Base-by-base conservation (phyloP, 2,888 invertebrate genomes). In the Hyppa rectilinea region DNA sequence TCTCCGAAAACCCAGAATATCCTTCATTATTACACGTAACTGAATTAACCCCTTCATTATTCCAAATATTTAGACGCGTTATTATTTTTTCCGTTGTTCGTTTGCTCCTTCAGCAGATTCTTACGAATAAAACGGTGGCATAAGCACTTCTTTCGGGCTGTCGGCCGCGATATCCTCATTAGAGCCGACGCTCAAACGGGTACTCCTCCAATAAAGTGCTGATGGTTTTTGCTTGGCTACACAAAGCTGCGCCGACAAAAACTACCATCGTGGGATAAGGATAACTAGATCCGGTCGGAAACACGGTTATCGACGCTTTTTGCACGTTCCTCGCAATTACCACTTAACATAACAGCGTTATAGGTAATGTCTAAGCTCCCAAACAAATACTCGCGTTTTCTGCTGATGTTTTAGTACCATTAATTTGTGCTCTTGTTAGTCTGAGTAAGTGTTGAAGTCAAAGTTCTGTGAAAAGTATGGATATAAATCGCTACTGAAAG, bases 141-240 rank as follows among this genome's bases (percentile, higher is more conserved):
- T 69, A 80, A 79, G 80, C 83, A 82, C 75, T 82, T 81, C 70
- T 71, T 72, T 81, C 67, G 67, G 75, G 68, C 77, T 79, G 61
- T 58, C 77, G 61, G 62, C 64, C 66, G 75, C 79, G 66, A 80
- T 79, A 80, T 83, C 70, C 83, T 86, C 86, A 85, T 88, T 87
- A 88, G 73, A 40, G 72, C 59, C 62, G 68, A 61, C 72, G 75
- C 77, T 82, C 79, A 67, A 75, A 85, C 84, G 78, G 83, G 83
- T 71, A 72, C 78, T 83, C 74, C 73, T 70, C 72, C 75, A 78
- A 79, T 82, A 83, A 82, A 84, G 78, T 66, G 78, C 69, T 78
- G 78, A 78, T 80, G 78, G 77, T 62, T 82, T 82, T 82, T 76
- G 60, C 78, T 82, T 78, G 69, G 62, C 68, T 71, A 80, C 71